These are phyloP conservation scores for Hexactinellida sp. DNA, from an alignment of 37 sponge, comb jelly and placozoan species.

Conservation along the genomic window DNA sequence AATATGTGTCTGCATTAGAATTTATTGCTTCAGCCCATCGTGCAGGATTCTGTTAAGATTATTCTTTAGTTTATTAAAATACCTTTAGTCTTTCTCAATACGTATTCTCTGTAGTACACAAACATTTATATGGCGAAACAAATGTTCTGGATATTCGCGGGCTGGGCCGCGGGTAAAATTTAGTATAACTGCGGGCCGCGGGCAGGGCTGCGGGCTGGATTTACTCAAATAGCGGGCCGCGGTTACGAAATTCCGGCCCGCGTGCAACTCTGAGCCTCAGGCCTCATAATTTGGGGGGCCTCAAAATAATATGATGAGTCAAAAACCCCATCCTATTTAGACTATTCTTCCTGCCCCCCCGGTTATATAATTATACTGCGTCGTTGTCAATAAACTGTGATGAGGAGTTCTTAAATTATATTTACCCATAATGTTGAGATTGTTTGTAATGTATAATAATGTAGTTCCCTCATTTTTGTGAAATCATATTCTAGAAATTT, in stretches of 20 bases:
- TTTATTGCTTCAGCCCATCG: slow-evolving; percentile 16
- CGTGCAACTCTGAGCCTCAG: slow-evolving; percentile 17
- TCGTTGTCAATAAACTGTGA: too few species aligned
- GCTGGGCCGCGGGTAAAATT: neutral
- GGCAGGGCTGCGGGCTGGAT: neutral
- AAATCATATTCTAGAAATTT: too few species aligned
- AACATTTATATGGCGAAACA: slow-evolving; percentile 14
- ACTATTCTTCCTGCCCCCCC: too few species aligned
- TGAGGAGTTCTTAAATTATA: too few species aligned
- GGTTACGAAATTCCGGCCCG: slow-evolving; percentile 11
- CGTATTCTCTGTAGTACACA: slow-evolving; percentile 4
- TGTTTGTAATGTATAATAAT: too few species aligned
- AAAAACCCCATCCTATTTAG: too few species aligned
- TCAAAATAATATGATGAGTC: too few species aligned
- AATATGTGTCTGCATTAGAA: slow-evolving; percentile 15
- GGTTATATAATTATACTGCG: too few species aligned
- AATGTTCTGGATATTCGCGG: slow-evolving; percentile 18
- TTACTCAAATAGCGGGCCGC: slow-evolving; percentile 3
- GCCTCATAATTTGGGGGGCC: too few species aligned
- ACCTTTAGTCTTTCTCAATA: slow-evolving; percentile 12
- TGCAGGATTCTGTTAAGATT: slow-evolving; percentile 12
- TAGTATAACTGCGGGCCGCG: too few species aligned
- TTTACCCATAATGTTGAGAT: too few species aligned
- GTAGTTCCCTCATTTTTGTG: too few species aligned
- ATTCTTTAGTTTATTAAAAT: slow-evolving; percentile 14